phyloP scores from a whole-genome alignment of 2,797 vertebrate genomes.

The Characodon lateralis region DNA sequence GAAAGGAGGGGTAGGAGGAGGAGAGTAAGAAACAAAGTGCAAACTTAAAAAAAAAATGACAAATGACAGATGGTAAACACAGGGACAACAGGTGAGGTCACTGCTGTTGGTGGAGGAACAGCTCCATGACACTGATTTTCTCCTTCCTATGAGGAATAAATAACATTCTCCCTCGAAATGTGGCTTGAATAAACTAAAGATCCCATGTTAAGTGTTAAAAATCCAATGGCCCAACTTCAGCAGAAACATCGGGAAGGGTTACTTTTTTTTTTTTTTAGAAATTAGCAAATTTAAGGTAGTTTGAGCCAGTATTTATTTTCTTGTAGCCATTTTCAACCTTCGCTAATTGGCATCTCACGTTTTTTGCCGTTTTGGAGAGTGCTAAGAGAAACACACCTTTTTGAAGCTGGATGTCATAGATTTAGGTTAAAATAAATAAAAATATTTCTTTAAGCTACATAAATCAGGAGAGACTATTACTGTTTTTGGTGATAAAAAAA shows the following conservation, averaged over 20 bases:
- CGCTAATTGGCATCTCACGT: background rate
- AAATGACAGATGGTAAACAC: constrained; percentile 63
- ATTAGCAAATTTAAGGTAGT: background rate
- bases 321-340: too few species aligned
- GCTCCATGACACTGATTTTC: background rate
- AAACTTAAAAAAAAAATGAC: constrained; percentile 75
- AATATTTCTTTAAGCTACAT: background rate
- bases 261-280: background rate
- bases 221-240: background rate
- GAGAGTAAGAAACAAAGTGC: constrained; percentile 74
- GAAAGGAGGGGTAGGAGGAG: constrained; percentile 27
- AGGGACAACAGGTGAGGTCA: constrained; percentile 39
- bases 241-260: background rate
- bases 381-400: background rate
- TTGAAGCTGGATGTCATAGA: background rate
- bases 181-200: background rate
- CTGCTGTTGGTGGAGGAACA: constrained; percentile 13
- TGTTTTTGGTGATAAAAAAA: background rate
- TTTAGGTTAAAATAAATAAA: background rate
- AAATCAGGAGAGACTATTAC: background rate
- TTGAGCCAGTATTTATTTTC: background rate
- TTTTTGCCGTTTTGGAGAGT: background rate
- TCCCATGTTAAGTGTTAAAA: background rate
- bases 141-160: background rate
- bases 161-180: too few species aligned